Evolutionary conservation across 1,140 invertebrate species (phyloP).

Genomic region (Trinorchestia longiramus): DNA sequence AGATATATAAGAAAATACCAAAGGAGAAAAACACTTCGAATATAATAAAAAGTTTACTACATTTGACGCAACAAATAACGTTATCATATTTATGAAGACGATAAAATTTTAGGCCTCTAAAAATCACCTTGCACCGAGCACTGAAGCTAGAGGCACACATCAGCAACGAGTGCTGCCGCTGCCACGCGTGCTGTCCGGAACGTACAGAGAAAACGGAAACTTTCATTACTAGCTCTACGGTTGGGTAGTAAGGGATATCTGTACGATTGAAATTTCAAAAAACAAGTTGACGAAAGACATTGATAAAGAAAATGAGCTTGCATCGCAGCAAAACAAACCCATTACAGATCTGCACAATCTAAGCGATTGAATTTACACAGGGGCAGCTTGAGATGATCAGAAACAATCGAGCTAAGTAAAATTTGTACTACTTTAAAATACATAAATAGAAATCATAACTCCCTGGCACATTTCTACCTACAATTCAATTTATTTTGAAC

Average conservation of each 20-base stretch:
- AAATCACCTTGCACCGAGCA: neutral
- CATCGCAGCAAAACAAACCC: no score
- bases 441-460: neutral
- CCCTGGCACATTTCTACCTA: neutral
- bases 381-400: neutral
- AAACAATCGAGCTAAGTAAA: neutral
- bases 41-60: neutral
- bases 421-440: neutral
- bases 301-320: no score
- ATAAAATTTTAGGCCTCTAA: neutral
- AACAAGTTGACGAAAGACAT: no score
- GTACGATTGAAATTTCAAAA: no score
- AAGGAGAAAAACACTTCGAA: neutral
- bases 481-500: neutral
- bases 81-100: neutral
- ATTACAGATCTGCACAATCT: no score
- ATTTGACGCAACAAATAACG: neutral
- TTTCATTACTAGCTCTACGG: neutral
- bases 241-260: no score
- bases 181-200: no score
- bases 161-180: no score
- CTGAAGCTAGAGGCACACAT: neutral
- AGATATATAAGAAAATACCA: neutral
- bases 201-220: no score
- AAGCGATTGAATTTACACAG: neutral